Percentiles rank a stretch among this genome's conserved stretches.
Evolutionary conservation across 2,888 invertebrate species (phyloP).

Genomic region (Arrhopalites spinosus): DNA sequence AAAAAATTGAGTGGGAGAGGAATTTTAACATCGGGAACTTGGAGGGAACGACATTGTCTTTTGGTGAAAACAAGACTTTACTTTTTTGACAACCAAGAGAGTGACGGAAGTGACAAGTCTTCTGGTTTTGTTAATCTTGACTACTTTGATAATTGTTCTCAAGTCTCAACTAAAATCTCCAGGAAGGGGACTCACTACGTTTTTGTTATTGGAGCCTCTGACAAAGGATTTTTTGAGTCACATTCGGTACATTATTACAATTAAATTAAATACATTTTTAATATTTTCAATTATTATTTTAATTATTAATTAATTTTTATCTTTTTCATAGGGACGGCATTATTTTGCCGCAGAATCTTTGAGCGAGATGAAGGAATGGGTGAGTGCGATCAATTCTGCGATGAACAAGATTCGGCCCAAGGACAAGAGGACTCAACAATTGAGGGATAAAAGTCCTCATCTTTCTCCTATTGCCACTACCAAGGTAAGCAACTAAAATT

Average conservation of each 20-base stretch:
- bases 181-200: constrained; percentile 57
- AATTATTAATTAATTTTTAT: constrained; percentile 15
- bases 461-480: background rate
- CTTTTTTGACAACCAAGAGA: constrained; percentile 52
- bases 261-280: background rate
- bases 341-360: constrained; percentile 58
- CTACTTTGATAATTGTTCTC: constrained; percentile 57
- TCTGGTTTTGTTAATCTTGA: constrained; percentile 58
- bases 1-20: constrained; percentile 53
- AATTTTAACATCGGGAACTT: constrained; percentile 51
- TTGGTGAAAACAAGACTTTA: constrained; percentile 51
- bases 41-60: constrained; percentile 50
- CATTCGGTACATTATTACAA: constrained; percentile 39
- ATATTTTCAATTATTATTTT: background rate
- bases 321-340: constrained; percentile 57
- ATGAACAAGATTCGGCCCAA: constrained; percentile 56
- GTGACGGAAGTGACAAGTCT: constrained; percentile 55
- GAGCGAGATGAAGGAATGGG: constrained; percentile 58
- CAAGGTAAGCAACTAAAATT: background rate
- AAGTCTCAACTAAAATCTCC: constrained; percentile 57
- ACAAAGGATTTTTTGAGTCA: constrained; percentile 57
- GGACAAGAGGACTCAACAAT: constrained; percentile 29
- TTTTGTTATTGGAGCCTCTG: constrained; percentile 57
- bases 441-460: constrained; percentile 12
- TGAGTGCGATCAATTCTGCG: constrained; percentile 56